Evolutionary conservation across 1,140 invertebrate species (phyloP).

Genomic region (Ceratitis capitata): DNA sequence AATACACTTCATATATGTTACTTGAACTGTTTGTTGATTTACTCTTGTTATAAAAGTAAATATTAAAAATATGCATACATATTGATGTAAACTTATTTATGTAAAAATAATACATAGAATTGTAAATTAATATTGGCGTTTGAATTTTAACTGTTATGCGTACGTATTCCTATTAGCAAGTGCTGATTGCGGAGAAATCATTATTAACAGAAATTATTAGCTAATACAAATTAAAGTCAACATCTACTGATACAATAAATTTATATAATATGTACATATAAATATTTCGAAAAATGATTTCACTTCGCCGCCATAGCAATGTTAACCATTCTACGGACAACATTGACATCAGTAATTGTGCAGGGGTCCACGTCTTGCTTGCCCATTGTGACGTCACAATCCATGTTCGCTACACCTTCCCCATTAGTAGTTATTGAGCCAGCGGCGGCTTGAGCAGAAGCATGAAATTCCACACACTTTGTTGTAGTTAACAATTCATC

Average conservation of each 20-base stretch:
- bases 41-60: neutral
- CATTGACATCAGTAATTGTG: conserved; percentile 51
- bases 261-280: neutral
- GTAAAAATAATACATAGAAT: neutral
- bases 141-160: neutral
- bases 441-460: conserved; percentile 71
- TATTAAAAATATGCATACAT: neutral
- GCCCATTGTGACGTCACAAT: conserved; percentile 60
- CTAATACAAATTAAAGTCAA: neutral
- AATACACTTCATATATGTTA: too few species aligned
- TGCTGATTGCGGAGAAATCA: neutral
- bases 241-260: neutral
- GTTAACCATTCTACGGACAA: conserved; percentile 59
- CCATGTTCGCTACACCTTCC: conserved; percentile 56
- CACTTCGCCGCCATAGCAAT: conserved; percentile 55
- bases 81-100: neutral
- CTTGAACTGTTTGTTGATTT: neutral
- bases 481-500: conserved; percentile 71
- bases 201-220: neutral
- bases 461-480: conserved; percentile 78
- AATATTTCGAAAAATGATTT: neutral
- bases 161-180: too few species aligned
- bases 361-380: conserved; percentile 58
- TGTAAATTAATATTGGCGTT: neutral
- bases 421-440: conserved; percentile 45